Base-by-base conservation (phyloP, 2,113 vertebrate species). In the Microtus oregoni region DNA sequence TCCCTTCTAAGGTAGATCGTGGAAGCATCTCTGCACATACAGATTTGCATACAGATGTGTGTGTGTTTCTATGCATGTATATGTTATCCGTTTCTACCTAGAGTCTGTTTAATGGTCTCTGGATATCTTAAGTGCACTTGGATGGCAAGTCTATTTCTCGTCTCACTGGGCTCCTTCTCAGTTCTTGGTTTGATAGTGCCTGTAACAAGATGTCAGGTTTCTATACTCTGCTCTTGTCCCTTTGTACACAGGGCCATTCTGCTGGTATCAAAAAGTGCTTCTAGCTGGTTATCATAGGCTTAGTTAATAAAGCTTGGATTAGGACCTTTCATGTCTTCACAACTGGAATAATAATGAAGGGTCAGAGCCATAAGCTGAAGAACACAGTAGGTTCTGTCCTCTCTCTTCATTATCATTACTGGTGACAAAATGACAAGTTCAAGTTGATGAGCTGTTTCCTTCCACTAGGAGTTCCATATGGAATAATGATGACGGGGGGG, bases 341-440 rank as follows among this genome's bases (percentile, higher is more conserved):
- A 50, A 55, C 0, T 44, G 55, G 67, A 90, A 26, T 5, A 28
- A 19, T 44, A 61, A 1, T 28, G 19, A n/a, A 19, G 22, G 63
- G 7, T 30, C 7, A 32, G 15, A 63, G 7, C 1, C 1, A 5
- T 5, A 24, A 22, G 24, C 7, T 5, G 24, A 61, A n/a, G 2
- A 3, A n/a, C 13, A 35, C 20, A 32, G 58, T n/a, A 20, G 55
- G 47, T 47, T 35, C 32, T 4, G 14, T 32, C 26, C 19, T 5
- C 8, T 63, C 55, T 75, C 55, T 58, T 72, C 7, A 67, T 32
- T 61, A 20, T 72, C 55, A 10, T 58, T 73, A 20, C 55, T 8
- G 19, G 15, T 26, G 35, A 26, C 17, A 35, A 12, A 65, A 24
- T 41, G 26, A 63, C 50, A 24, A 79, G 55, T 55, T 30, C 38